Percentiles rank a stretch among this genome's conserved stretches.
Conservation (phyloP, 2,113 vertebrate species). For the Heteronetta atricapilla region DNA sequence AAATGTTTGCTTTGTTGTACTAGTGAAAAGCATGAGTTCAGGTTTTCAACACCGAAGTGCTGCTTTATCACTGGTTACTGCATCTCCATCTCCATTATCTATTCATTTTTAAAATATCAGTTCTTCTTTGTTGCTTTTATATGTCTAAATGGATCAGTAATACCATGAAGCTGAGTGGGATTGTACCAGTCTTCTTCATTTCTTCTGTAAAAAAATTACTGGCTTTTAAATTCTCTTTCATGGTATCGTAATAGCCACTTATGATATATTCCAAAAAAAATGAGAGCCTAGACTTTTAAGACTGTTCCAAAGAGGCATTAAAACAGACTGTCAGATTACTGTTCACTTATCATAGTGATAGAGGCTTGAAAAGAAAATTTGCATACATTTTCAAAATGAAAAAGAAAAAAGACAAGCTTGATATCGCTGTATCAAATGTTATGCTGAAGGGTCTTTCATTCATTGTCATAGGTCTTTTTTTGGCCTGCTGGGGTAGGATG, state of each 20-base stretch:
- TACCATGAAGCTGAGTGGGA: not conserved
- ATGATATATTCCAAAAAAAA: not conserved
- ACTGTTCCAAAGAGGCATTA: not conserved
- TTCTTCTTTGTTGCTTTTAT: not conserved
- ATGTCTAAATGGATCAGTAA: not conserved
- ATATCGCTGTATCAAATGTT: not conserved
- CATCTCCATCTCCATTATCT: not conserved
- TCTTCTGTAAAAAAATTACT: not conserved
- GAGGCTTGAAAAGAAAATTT: slow-evolving; percentile 32
- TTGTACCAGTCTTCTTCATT: not conserved
- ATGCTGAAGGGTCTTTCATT: not conserved
- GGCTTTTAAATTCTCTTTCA: not conserved
- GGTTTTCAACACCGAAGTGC: not conserved
- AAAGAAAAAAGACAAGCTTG: not conserved
- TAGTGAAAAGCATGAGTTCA: not conserved
- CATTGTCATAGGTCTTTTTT: not conserved
- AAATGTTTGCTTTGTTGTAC: not conserved
- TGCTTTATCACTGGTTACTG: not conserved
- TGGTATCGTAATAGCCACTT: not conserved
- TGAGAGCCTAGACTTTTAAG: not conserved
- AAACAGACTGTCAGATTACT: not conserved
- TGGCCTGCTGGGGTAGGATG: not conserved
- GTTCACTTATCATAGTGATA: slow-evolving; percentile 5
- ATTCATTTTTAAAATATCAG: not conserved
- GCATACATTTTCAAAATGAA: not conserved